A percentile compares a stretch with the other conserved stretches of the same genome.
Evolutionary conservation across 1,140 invertebrate species (phyloP).

Genomic region (Bradynema listronoti): DNA sequence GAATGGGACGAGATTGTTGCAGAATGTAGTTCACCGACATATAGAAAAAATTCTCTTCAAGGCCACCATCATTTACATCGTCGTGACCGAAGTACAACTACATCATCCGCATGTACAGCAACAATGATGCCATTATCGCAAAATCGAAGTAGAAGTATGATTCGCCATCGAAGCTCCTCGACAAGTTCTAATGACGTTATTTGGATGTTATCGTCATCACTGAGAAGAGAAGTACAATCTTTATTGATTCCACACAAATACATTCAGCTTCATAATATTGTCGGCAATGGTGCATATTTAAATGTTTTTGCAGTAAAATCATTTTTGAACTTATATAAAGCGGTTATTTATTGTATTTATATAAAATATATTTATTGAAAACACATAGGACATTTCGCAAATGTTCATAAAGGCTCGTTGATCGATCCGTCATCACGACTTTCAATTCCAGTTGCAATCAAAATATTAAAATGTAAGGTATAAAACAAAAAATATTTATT

Average conservation of each 20-base stretch:
- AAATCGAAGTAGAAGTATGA: neutral
- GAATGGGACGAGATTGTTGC: neutral
- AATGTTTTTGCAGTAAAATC: neutral
- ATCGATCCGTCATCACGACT: slow-evolving; percentile 22
- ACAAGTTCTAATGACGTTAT: slow-evolving; percentile 11
- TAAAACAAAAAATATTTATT: neutral
- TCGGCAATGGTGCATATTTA: slow-evolving; percentile 16
- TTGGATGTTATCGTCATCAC: neutral
- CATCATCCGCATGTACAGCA: neutral
- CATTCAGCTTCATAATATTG: slow-evolving; percentile 18
- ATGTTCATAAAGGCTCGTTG: slow-evolving; percentile 25
- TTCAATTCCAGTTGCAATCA: slow-evolving; percentile 18
- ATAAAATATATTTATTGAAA: neutral
- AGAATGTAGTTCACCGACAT: neutral
- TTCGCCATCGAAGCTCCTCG: neutral
- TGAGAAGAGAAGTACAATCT: slow-evolving; percentile 11
- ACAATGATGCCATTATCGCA: neutral
- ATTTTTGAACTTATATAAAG: neutral
- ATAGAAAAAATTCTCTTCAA: neutral
- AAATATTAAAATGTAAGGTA: slow-evolving; percentile 18
- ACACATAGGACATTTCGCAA: slow-evolving; percentile 24
- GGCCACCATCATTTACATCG: neutral
- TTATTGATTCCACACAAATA: slow-evolving; percentile 18
- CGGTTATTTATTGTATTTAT: neutral
- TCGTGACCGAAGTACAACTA: neutral